Evolutionary conservation across 2,888 invertebrate species (phyloP), one percentile per base, ranked within the genome.

Genomic region (Acanthosepion pharaonis): DNA sequence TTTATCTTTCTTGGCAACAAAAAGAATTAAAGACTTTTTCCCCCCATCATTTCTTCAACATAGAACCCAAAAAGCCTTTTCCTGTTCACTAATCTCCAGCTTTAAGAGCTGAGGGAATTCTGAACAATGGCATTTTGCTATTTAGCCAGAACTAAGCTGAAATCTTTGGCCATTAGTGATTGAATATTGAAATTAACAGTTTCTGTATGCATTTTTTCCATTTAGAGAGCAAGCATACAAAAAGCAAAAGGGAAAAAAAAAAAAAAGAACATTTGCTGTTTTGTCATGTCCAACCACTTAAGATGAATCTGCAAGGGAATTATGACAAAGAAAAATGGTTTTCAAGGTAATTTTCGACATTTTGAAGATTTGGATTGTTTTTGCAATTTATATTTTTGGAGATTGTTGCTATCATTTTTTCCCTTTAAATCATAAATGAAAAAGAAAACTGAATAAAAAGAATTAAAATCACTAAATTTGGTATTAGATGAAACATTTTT

Each of bases 201-300:
- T 78, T 78, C n/a, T 78, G 28, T n/a, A 78, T 78, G 28, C 11
- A 28, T 78, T n/a, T 15, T 33, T n/a, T n/a, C 59, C 59, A 59
- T 59, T 78, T 78, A 28, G 5, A n/a, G n/a, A 28, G 28, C 5
- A 78, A 5, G 23, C 23, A 59, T 20, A 55, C 0, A 53, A 53
- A 53, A 53, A 53, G 15, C 53, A 9, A 9, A 53, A 15, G 15
- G 15, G 6, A 20, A 28, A 28, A 64, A 8, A 28, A 1, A 20
- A 28, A 28, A 64, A 64, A 64, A 28, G 5, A 28, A 64, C n/a
- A n/a, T 64, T 64, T 64, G 64, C 15, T 28, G 64, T 78, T 78
- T n/a, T n/a, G 78, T 78, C n/a, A 78, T 78, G n/a, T 78, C 78
- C 78, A 78, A 78, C 28, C 78, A 78, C 78, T 78, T 78, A n/a